A percentile compares a stretch with the other conserved stretches of the same genome.
Evolutionary conservation across 2,113 vertebrate genomes (phyloP).

Genomic region (Corythaeola cristata): DNA sequence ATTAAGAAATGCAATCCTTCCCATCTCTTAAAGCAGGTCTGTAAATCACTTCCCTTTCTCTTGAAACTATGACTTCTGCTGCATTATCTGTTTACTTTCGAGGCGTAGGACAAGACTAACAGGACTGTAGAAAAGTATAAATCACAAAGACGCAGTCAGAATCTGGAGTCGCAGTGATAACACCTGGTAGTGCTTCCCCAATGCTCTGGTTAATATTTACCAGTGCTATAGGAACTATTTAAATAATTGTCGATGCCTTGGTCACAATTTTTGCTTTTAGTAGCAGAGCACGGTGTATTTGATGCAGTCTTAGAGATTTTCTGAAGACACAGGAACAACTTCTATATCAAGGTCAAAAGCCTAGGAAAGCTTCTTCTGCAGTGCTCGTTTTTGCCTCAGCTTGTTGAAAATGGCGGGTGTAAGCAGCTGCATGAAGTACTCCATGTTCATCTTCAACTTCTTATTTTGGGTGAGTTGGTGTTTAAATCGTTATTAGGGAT

Average conservation of each 20-base stretch:
- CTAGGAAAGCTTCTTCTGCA: not conserved
- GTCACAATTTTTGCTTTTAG: conserved; percentile 12
- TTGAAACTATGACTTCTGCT: not conserved
- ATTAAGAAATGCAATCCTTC: not conserved
- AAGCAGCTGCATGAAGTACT: conserved; percentile 83
- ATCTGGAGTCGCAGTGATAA: conserved; percentile 35
- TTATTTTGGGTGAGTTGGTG: conserved; percentile 88
- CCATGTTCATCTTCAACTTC: conserved; percentile 91
- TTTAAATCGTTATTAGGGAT: conserved; percentile 50
- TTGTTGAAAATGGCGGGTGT: conserved; percentile 82
- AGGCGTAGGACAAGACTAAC: conserved; percentile 11
- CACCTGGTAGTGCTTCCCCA: conserved; percentile 29
- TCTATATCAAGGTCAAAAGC: not conserved
- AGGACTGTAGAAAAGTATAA: not conserved
- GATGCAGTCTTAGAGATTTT: not conserved
- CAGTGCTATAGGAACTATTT: not conserved
- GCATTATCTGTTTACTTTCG: conserved; percentile 58
- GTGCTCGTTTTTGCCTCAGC: not conserved
- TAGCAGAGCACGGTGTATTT: not conserved
- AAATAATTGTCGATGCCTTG: not conserved
- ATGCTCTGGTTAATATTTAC: conserved; percentile 75
- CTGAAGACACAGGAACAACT: not conserved
- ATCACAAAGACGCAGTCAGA: not conserved
- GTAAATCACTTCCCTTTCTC: not conserved
- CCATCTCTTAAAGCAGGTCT: not conserved